Evolutionary conservation across 2,113 vertebrate species (phyloP).

Genomic region (Regulus satrapa): DNA sequence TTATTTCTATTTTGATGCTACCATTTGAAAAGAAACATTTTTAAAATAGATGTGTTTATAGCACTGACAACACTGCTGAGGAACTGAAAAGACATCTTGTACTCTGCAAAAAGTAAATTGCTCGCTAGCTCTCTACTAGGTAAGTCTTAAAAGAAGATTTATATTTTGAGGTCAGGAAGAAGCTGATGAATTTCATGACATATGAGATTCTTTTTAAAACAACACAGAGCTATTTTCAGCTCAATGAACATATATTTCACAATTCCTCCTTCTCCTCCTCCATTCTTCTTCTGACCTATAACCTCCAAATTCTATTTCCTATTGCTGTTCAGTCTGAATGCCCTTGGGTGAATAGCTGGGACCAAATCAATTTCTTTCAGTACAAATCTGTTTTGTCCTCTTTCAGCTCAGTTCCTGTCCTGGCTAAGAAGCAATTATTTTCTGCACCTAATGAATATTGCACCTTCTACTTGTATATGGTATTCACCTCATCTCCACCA

Average conservation of each 20-base stretch:
- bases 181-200: slow-evolving; percentile 25
- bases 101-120: not conserved
- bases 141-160: slow-evolving; percentile 13
- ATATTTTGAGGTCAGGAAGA: not conserved
- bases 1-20: not conserved
- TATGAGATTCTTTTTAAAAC: slow-evolving; percentile 28
- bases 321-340: not conserved
- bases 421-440: not conserved
- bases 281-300: slow-evolving; percentile 4
- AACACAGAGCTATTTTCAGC: slow-evolving; percentile 32
- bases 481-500: not conserved
- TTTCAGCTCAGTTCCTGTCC: not conserved
- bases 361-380: slow-evolving; percentile 6
- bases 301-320: not conserved
- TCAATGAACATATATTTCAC: slow-evolving; percentile 25
- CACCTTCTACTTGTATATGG: not conserved
- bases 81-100: not conserved
- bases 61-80: not conserved
- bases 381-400: not conserved
- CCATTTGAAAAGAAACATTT: not conserved
- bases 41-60: not conserved
- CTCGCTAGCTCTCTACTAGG: not conserved
- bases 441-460: not conserved
- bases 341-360: not conserved
- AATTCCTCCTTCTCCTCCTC: not conserved